phyloP scores from a whole-genome alignment of 2,113 vertebrate species.

The Peromyscus maniculatus region DNA sequence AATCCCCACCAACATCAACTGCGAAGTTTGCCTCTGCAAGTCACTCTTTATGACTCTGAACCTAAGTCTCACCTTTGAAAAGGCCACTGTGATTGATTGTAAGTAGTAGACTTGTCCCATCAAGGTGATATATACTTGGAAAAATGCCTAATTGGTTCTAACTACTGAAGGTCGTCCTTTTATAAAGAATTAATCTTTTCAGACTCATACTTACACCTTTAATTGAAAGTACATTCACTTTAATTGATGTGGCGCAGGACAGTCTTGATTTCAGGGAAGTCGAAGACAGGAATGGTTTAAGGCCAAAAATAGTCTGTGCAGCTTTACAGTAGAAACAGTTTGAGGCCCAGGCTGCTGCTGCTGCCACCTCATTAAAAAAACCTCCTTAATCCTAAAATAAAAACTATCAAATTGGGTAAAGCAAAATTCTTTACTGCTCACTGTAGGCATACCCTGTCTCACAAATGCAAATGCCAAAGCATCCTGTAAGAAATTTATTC shows the following conservation, averaged over 20 bases:
- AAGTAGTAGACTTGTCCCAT: slow-evolving; percentile 71
- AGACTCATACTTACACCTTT: slow-evolving; percentile 80
- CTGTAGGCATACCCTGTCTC: not conserved
- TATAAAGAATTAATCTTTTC: slow-evolving; percentile 82
- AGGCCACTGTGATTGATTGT: slow-evolving; percentile 74
- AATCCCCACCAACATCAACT: not conserved
- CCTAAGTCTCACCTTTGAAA: slow-evolving; percentile 62
- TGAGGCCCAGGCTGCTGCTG: not conserved
- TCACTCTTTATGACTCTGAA: slow-evolving; percentile 46
- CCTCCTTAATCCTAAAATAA: not conserved
- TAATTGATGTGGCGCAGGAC: slow-evolving; percentile 74
- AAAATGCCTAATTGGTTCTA: slow-evolving; percentile 80
- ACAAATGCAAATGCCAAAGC: not conserved
- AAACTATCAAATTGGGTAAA: not conserved
- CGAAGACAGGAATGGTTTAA: slow-evolving; percentile 67
- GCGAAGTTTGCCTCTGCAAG: not conserved
- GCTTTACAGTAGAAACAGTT: slow-evolving; percentile 33
- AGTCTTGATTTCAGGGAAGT: slow-evolving; percentile 74
- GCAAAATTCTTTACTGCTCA: not conserved
- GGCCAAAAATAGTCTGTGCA: slow-evolving; percentile 43
- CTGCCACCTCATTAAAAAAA: slow-evolving; percentile 43
- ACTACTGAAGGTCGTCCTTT: slow-evolving; percentile 82
- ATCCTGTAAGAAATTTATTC: not conserved
- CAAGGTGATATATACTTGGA: slow-evolving; percentile 75
- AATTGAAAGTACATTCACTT: slow-evolving; percentile 83